Percentiles rank a stretch among this genome's conserved stretches.
phyloP scores from a whole-genome alignment of 1,140 invertebrate species.

The Platorchestia sp. region DNA sequence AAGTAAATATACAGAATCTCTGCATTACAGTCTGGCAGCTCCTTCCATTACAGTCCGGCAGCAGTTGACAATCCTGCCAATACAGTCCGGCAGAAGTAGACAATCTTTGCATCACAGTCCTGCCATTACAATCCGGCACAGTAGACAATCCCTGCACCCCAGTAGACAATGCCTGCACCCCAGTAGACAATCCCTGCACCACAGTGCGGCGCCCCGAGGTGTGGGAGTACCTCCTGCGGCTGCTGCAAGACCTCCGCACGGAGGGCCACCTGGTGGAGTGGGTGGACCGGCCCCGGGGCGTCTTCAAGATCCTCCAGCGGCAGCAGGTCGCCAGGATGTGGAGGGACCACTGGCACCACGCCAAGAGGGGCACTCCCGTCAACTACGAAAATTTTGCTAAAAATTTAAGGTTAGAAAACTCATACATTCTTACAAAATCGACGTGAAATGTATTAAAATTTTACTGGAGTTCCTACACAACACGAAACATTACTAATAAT shows the following conservation, averaged over 20 bases:
- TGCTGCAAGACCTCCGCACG: constrained; percentile 34
- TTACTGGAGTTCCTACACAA: not conserved
- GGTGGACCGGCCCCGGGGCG: not conserved
- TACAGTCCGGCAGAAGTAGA: no score
- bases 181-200: not conserved
- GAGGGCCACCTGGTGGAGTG: constrained; percentile 13
- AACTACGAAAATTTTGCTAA: constrained; percentile 30
- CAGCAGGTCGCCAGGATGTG: constrained; percentile 43
- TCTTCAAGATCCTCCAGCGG: constrained; percentile 38
- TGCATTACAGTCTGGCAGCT: not conserved
- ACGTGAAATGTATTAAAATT: not conserved
- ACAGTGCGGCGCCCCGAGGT: constrained; percentile 21
- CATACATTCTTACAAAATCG: not conserved
- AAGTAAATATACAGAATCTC: not conserved
- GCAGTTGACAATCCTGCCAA: no score
- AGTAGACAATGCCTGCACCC: not conserved
- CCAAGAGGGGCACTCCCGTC: not conserved
- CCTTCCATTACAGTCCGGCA: no score
- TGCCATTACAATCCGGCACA: no score
- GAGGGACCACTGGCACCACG: not conserved
- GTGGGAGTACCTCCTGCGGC: constrained; percentile 41
- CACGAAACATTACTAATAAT: no score
- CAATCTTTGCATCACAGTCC: no score
- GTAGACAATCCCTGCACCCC: no score
- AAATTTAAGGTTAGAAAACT: not conserved